Percentiles rank a stretch among this genome's conserved stretches.
Evolutionary conservation across 1,140 invertebrate genomes (phyloP).

Genomic region (Maconellicoccus hirsutus): DNA sequence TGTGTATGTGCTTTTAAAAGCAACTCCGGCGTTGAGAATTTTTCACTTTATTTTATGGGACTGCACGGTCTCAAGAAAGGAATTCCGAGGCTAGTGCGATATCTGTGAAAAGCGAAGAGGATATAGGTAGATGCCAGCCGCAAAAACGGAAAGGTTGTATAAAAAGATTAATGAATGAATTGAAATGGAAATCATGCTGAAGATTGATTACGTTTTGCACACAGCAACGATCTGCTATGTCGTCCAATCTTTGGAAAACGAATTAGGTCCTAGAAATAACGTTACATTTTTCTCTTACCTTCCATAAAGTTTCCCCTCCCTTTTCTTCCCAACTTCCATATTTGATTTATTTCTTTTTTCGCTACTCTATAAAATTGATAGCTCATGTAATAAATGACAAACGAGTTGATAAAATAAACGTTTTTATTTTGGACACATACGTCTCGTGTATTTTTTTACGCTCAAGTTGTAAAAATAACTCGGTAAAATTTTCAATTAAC

Average conservation of each 20-base stretch:
- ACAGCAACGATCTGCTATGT: constrained; percentile 6
- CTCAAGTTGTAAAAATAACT: not conserved
- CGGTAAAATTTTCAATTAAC: not conserved
- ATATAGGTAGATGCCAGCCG: constrained; percentile 17
- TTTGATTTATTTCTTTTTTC: constrained; percentile 17
- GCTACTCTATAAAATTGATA: constrained; percentile 20
- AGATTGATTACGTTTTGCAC: constrained; percentile 15
- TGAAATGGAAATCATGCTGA: constrained; percentile 22
- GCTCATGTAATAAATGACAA: constrained; percentile 21
- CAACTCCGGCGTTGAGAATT: too few species aligned
- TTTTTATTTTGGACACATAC: not conserved
- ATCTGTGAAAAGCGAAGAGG: not conserved
- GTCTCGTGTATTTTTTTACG: not conserved
- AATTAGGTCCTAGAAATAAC: constrained; percentile 20
- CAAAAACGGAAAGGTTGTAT: constrained; percentile 20
- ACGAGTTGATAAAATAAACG: constrained; percentile 17
- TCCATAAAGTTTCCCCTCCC: not conserved
- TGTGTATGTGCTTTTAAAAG: too few species aligned
- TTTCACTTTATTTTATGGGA: too few species aligned
- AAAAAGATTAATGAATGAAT: constrained; percentile 23
- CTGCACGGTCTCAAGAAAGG: not conserved
- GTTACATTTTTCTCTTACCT: constrained; percentile 13
- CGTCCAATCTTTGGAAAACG: constrained; percentile 17
- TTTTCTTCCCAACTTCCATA: not conserved
- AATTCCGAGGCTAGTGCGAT: not conserved